Conservation (phyloP, 2,888 invertebrate genomes). For the Leptodirus hochenwartii region DNA sequence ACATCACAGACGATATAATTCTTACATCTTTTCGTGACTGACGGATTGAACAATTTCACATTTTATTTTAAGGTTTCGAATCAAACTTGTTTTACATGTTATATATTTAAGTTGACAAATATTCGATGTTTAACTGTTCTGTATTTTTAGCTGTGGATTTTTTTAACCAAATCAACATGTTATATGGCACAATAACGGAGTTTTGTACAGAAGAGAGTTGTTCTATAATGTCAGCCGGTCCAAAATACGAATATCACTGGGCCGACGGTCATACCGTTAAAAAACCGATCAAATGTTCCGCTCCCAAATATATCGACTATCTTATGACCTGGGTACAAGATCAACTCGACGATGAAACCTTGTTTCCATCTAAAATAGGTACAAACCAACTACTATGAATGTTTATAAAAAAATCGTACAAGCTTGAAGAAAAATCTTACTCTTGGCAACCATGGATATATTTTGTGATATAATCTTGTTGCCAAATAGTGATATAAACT, state of each 20-base stretch:
- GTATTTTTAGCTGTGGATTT: slow-evolving; percentile 83
- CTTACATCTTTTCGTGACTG: no score
- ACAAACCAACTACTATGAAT: slow-evolving; percentile 8
- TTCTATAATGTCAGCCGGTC: slow-evolving; percentile 97
- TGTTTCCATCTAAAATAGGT: slow-evolving; percentile 97
- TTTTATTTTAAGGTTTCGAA: neutral
- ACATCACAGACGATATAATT: no score
- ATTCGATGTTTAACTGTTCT: no score
- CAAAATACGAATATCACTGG: slow-evolving; percentile 99
- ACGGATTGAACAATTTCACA: neutral
- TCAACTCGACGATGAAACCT: slow-evolving; percentile 93
- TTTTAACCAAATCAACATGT: slow-evolving; percentile 99
- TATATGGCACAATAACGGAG: slow-evolving; percentile 99
- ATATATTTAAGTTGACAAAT: no score
- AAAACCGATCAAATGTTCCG: slow-evolving; percentile 97
- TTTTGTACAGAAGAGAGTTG: slow-evolving; percentile 96
- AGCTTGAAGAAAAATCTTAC: neutral
- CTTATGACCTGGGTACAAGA: slow-evolving; percentile 99
- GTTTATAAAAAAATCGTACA: neutral
- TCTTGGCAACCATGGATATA: no score
- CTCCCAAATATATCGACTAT: slow-evolving; percentile 98
- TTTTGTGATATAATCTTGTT: no score
- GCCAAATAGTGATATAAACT: no score
- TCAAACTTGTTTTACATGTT: no score
- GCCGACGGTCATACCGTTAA: slow-evolving; percentile 96